Percentiles rank a stretch among this genome's conserved stretches.
Conservation (phyloP, 1,140 invertebrate species). For the Penaeus japonicus region DNA sequence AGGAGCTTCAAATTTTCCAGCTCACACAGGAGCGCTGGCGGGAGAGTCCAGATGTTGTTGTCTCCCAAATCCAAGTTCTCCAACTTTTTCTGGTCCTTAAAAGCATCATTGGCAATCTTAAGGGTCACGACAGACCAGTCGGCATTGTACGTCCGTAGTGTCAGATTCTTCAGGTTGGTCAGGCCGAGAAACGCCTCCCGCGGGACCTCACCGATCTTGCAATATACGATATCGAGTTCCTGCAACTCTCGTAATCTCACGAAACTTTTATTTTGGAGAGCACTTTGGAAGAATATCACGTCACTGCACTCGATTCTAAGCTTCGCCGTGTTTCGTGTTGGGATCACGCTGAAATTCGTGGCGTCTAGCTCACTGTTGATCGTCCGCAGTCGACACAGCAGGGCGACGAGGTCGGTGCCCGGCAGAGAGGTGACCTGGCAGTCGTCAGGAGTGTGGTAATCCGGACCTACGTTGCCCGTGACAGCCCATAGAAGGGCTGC, state of each 20-base stretch:
- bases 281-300: conserved; percentile 80
- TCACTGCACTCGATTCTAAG: conserved; percentile 80
- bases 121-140: conserved; percentile 79
- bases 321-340: conserved; percentile 69
- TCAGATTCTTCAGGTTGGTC: conserved; percentile 73
- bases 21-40: conserved; percentile 77
- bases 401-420: conserved; percentile 59
- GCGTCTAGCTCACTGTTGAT: conserved; percentile 83
- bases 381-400: conserved; percentile 80
- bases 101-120: conserved; percentile 75
- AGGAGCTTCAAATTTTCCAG: conserved; percentile 74
- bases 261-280: conserved; percentile 76
- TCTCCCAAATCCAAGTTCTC: conserved; percentile 75
- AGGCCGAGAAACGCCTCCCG: conserved; percentile 74
- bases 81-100: conserved; percentile 54
- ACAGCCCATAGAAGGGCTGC: conserved; percentile 45
- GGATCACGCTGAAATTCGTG: conserved; percentile 87
- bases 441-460: conserved; percentile 82
- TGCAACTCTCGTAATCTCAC: conserved; percentile 76
- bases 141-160: conserved; percentile 78
- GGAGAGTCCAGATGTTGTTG: conserved; percentile 82
- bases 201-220: conserved; percentile 79
- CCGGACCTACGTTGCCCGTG: conserved; percentile 22
- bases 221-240: conserved; percentile 78
- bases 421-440: conserved; percentile 74